Percentiles rank a stretch among this genome's conserved stretches.
phyloP scores from a whole-genome alignment of 1,140 invertebrate genomes.

The Argopecten irradians region DNA sequence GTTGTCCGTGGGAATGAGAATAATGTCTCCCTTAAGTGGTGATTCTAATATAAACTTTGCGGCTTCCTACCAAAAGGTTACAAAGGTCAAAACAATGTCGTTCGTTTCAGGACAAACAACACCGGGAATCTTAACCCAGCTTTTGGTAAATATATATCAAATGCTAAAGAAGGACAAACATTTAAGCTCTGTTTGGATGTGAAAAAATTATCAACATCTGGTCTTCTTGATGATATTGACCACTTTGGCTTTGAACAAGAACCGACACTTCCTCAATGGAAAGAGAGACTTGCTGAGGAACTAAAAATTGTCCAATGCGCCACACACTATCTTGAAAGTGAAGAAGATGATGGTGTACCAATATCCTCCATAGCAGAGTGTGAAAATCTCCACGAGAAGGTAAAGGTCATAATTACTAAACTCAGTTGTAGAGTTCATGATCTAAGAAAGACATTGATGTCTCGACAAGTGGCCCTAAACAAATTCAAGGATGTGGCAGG shows the following conservation, averaged over 20 bases:
- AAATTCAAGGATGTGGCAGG: conserved; percentile 31
- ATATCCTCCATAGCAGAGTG: too few species aligned
- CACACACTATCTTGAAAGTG: too few species aligned
- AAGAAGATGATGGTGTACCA: too few species aligned
- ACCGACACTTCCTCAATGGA: conserved; percentile 22
- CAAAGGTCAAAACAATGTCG: not conserved
- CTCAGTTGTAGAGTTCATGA: not conserved
- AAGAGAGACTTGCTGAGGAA: not conserved
- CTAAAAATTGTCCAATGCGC: not conserved
- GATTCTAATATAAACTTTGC: conserved; percentile 42
- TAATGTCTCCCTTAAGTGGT: too few species aligned
- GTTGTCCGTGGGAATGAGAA: too few species aligned
- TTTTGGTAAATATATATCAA: not conserved
- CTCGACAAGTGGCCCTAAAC: not conserved
- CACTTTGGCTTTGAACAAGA: conserved; percentile 32
- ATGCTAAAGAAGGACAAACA: not conserved
- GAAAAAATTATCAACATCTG: conserved; percentile 24
- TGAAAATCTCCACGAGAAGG: too few species aligned
- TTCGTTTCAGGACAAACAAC: not conserved
- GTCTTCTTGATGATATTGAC: conserved; percentile 29
- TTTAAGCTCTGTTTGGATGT: not conserved
- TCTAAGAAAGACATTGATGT: not conserved
- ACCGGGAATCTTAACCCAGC: not conserved
- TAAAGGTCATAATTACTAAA: not conserved
- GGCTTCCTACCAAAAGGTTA: conserved; percentile 5